phyloP scores from a whole-genome alignment of 1,140 invertebrate genomes.

The Drosophila azteca region DNA sequence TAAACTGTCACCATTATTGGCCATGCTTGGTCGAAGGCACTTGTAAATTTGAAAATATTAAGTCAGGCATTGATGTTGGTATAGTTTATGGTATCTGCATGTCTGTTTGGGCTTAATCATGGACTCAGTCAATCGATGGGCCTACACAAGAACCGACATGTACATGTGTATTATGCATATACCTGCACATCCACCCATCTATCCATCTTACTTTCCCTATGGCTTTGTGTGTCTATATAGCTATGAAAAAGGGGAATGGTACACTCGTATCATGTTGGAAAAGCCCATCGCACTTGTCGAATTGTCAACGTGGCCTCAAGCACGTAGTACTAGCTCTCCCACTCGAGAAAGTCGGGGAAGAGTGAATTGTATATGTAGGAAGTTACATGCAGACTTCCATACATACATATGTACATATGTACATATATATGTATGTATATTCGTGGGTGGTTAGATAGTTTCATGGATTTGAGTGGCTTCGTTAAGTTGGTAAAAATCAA shows the following conservation, averaged over 20 bases:
- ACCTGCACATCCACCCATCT: background rate
- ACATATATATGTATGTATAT: background rate
- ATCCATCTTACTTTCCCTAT: no score
- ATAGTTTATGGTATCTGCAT: conserved; percentile 67
- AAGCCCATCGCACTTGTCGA: conserved; percentile 65
- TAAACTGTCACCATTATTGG: no score
- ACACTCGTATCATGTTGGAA: no score
- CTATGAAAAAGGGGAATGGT: no score
- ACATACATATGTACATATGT: no score
- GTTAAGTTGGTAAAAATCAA: conserved; percentile 52
- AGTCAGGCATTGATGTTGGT: conserved; percentile 25
- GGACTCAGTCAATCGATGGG: conserved; percentile 58
- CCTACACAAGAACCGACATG: background rate
- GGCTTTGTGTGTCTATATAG: no score
- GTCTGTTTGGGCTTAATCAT: conserved; percentile 71
- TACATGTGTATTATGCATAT: background rate
- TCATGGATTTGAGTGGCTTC: conserved; percentile 10
- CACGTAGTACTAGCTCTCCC: conserved; percentile 6
- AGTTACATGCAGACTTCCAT: no score
- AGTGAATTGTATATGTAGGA: background rate
- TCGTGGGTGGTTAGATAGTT: background rate
- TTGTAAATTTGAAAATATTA: conserved; percentile 53
- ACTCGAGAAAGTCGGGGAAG: conserved; percentile 2
- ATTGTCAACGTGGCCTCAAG: conserved; percentile 69
- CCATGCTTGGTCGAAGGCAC: conserved; percentile 17